Evolutionary conservation across 2,888 invertebrate genomes (phyloP).

Genomic region (Thereva unica): DNA sequence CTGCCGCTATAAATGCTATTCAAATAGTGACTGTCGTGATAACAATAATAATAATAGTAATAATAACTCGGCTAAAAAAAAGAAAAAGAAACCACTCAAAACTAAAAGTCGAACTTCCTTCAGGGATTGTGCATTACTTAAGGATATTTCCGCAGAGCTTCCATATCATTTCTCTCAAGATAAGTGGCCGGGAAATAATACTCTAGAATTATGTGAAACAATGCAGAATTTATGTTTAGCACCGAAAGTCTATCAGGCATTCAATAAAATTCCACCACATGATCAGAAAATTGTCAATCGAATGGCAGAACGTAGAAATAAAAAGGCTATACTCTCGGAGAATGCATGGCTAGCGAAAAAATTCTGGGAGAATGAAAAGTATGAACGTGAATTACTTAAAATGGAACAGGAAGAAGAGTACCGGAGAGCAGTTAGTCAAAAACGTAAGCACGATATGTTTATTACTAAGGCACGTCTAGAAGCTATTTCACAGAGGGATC

Average conservation of each 20-base stretch:
- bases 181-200: conserved; percentile 5
- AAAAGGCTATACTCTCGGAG: conserved; percentile 51
- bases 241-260: conserved; percentile 52
- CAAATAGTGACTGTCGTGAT: conserved; percentile 11
- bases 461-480: conserved; percentile 53
- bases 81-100: conserved; percentile 21
- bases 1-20: conserved; percentile 18
- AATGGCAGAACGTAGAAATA: conserved; percentile 55
- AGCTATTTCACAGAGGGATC: conserved; percentile 52
- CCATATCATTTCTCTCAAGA: conserved; percentile 8
- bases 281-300: conserved; percentile 57
- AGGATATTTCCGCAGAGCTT: conserved; percentile 24
- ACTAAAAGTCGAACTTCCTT: not conserved
- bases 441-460: conserved; percentile 55
- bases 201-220: conserved; percentile 49
- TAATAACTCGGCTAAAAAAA: conserved; percentile 11
- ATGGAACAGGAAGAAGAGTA: conserved; percentile 55
- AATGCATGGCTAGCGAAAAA: conserved; percentile 57
- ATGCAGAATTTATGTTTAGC: conserved; percentile 55
- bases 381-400: conserved; percentile 53
- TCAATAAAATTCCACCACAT: conserved; percentile 52
- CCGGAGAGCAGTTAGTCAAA: conserved; percentile 52
- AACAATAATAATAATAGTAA: conserved; percentile 24
- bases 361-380: conserved; percentile 57
- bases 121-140: conserved; percentile 31